Evolutionary conservation across 2,797 vertebrate species (phyloP).

Genomic region (Diglossa cyanea): DNA sequence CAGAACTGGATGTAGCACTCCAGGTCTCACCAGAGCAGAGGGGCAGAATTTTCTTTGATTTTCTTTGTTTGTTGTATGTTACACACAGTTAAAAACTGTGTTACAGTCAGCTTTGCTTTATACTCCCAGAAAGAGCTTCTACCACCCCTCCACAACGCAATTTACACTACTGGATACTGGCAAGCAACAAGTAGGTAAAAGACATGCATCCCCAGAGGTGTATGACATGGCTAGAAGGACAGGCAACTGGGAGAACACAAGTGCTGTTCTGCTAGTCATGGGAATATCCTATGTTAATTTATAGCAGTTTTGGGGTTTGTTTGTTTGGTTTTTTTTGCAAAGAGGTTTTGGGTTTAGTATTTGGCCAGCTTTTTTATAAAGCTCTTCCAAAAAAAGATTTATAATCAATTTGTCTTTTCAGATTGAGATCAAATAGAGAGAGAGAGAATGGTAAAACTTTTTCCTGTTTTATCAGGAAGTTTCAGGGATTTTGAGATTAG

Average conservation of each 20-base stretch:
- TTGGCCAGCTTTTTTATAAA: background rate
- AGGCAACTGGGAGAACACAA: background rate
- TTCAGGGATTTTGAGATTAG: constrained; percentile 34
- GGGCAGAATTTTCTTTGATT: background rate
- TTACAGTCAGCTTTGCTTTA: background rate
- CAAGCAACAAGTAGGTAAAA: background rate
- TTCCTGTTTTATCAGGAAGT: constrained; percentile 37
- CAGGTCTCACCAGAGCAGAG: background rate
- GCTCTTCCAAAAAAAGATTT: constrained; percentile 44
- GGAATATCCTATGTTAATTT: background rate
- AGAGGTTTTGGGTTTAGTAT: background rate
- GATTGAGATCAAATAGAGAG: constrained; percentile 42
- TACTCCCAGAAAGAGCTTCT: background rate
- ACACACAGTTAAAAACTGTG: background rate
- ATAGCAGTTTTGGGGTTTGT: background rate
- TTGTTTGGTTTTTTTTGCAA: background rate
- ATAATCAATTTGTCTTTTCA: constrained; percentile 50
- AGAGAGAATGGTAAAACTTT: constrained; percentile 44
- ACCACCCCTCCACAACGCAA: background rate
- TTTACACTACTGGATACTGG: background rate
- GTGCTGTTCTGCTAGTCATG: background rate
- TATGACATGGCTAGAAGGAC: background rate
- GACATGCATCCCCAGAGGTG: background rate
- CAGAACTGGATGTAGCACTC: background rate
- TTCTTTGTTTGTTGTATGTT: background rate